These are phyloP conservation scores for Drosophila rellima DNA, from an alignment of 2,888 invertebrate species.

Conservation along the genomic window DNA sequence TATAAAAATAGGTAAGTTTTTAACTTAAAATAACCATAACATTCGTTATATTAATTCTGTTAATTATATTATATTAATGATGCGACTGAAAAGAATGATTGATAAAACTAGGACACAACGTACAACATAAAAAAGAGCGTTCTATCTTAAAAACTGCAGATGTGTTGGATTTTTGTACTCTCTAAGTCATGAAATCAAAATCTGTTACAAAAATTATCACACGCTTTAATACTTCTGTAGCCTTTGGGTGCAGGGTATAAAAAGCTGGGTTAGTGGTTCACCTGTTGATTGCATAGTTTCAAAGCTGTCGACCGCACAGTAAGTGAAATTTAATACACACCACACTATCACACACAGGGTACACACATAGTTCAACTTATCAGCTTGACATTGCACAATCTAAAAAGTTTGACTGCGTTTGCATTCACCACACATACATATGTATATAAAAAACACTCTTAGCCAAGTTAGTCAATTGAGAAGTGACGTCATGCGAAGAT, in stretches of 20 bases:
- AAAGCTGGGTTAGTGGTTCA: conserved; percentile 69
- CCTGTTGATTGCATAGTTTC: conserved; percentile 58
- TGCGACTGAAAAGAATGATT: too few species aligned
- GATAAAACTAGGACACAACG: too few species aligned
- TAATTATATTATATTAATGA: too few species aligned
- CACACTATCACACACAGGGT: conserved; percentile 16
- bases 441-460: conserved; percentile 1
- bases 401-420: conserved; percentile 15
- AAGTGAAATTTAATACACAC: conserved; percentile 54
- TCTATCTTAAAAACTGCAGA: too few species aligned
- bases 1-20: too few species aligned
- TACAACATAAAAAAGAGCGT: too few species aligned
- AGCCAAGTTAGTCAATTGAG: conserved; percentile 30
- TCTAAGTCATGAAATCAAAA: too few species aligned
- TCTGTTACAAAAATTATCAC: neutral
- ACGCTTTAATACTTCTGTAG: neutral
- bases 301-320: conserved; percentile 48
- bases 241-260: neutral
- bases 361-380: conserved; percentile 15
- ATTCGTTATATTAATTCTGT: too few species aligned
- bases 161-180: too few species aligned
- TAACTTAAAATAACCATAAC: too few species aligned
- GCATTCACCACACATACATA: conserved; percentile 6
- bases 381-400: conserved; percentile 50
- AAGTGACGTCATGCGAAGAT: conserved; percentile 39